Conservation (phyloP, 2,888 invertebrate genomes). For the Drosophila yooni region DNA sequence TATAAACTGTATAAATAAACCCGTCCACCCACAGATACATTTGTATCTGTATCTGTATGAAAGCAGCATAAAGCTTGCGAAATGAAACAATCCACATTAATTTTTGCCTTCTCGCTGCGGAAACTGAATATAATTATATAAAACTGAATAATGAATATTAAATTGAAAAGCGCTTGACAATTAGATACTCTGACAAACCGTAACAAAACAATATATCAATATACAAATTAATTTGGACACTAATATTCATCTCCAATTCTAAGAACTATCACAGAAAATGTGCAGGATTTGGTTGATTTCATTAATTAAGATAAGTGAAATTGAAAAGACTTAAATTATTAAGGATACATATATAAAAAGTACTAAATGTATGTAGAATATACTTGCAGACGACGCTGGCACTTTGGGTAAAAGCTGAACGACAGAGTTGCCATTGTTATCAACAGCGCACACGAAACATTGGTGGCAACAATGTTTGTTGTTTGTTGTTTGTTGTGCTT, state of each 20-base stretch:
- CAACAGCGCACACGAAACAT: conserved; percentile 5
- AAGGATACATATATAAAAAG: not conserved
- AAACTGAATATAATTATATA: not conserved
- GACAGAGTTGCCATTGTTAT: conserved; percentile 48
- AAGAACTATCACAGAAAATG: not conserved
- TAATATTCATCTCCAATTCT: not conserved
- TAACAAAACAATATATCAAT: not conserved
- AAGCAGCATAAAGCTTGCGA: not conserved
- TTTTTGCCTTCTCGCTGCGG: not conserved
- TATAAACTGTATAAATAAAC: conserved; percentile 45
- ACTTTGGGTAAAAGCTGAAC: conserved; percentile 7
- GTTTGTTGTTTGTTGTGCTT: conserved; percentile 10
- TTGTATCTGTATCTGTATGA: not conserved
- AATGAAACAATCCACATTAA: conserved; percentile 2
- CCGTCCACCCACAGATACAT: conserved; percentile 12
- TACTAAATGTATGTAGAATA: not conserved
- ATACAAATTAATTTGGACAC: not conserved
- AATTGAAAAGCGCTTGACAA: not conserved
- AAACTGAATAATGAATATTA: not conserved
- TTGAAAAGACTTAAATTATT: not conserved
- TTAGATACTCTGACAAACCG: not conserved
- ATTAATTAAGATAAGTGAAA: not conserved
- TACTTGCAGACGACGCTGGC: not conserved
- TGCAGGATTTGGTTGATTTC: not conserved
- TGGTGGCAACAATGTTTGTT: conserved; percentile 46